phyloP scores from a whole-genome alignment of 2,888 invertebrate genomes.

The Ophion ventricosus region DNA sequence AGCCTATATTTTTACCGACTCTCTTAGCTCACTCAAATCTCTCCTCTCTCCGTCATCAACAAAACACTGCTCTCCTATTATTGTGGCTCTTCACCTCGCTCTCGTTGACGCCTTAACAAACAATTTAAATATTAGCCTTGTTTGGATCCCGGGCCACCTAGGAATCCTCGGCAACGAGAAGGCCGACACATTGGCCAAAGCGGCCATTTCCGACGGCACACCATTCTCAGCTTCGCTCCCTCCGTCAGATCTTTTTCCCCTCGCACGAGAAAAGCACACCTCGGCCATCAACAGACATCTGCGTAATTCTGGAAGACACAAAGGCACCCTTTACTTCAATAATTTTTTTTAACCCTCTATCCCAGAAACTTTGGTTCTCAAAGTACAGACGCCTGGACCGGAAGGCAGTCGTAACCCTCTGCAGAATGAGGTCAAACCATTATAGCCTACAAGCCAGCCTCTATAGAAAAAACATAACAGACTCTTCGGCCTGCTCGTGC shows the following conservation, averaged over 20 bases:
- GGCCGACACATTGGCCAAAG: conserved; percentile 19
- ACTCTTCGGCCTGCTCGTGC: conserved; percentile 10
- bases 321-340: conserved; percentile 26
- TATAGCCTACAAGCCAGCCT: conserved; percentile 19
- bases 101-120: neutral
- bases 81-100: neutral
- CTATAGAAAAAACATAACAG: conserved; percentile 1
- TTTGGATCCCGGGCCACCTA: no score
- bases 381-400: neutral
- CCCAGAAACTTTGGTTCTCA: conserved; percentile 22
- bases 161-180: conserved; percentile 36
- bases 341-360: neutral
- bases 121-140: neutral
- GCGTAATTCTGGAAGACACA: neutral
- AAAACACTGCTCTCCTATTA: conserved; percentile 7
- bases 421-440: conserved; percentile 33
- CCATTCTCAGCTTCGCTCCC: neutral
- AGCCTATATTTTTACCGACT: conserved; percentile 29
- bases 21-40: no score
- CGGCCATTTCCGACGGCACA: neutral
- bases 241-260: conserved; percentile 14
- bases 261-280: conserved; percentile 2
- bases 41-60: neutral
- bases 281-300: neutral
- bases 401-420: neutral